phyloP scores from a whole-genome alignment of 2,113 vertebrate species.

The Rynchops niger region DNA sequence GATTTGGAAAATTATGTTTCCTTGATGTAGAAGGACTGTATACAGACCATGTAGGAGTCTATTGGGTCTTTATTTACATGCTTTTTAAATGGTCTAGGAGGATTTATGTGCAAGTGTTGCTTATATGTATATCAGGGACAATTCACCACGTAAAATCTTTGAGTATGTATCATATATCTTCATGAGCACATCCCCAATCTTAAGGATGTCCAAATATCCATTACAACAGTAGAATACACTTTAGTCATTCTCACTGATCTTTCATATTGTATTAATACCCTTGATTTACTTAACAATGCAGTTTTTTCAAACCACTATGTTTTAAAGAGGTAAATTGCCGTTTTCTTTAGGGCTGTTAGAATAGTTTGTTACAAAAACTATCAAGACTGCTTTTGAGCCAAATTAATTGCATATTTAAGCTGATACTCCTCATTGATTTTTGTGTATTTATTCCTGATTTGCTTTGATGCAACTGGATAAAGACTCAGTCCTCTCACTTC shows the following conservation, averaged over 20 bases:
- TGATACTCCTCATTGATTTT: neutral
- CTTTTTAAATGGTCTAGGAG: neutral
- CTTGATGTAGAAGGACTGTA: neutral
- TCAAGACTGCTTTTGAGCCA: neutral
- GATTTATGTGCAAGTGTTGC: neutral
- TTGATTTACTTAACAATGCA: neutral
- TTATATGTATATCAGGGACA: neutral
- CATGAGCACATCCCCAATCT: neutral
- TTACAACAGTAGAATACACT: neutral
- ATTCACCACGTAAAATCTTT: neutral
- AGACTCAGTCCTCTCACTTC: neutral
- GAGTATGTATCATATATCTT: neutral
- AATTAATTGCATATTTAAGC: neutral
- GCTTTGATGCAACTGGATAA: neutral
- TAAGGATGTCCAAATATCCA: neutral
- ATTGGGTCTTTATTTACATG: neutral
- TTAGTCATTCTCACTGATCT: neutral
- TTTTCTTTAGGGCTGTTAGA: neutral
- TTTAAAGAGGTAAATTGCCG: neutral
- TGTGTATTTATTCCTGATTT: neutral
- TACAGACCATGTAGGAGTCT: neutral
- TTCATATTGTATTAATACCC: neutral
- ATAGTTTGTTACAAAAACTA: neutral
- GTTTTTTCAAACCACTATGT: neutral
- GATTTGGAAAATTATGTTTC: neutral